These are phyloP conservation scores for Acestrorhynchus altus DNA, from an alignment of 2,797 vertebrate genomes.

Conservation along the genomic window DNA sequence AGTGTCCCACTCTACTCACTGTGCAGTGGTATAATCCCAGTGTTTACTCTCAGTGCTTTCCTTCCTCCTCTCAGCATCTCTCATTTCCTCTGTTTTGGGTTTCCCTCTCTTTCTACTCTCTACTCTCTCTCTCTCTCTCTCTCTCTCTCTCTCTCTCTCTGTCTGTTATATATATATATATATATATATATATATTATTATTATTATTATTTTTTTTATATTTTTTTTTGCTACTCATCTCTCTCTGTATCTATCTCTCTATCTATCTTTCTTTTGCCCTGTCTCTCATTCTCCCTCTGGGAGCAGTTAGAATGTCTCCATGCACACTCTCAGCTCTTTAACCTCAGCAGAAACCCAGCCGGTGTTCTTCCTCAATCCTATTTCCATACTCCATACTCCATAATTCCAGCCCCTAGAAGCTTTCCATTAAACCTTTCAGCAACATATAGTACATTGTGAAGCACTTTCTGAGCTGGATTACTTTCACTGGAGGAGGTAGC, in stretches of 20 bases:
- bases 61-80: too few relatives aligned
- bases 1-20: too few relatives aligned
- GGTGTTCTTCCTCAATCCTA: neutral
- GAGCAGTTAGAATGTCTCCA: constrained; percentile 32
- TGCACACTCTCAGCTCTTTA: neutral
- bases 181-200: too few relatives aligned
- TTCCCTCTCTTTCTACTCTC: too few relatives aligned
- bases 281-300: constrained; percentile 8
- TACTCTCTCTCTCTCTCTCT: too few relatives aligned
- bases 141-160: too few relatives aligned
- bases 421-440: neutral
- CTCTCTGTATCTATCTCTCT: neutral
- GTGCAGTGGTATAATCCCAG: too few relatives aligned
- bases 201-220: neutral
- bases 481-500: neutral
- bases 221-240: neutral
- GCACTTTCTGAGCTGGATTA: neutral
- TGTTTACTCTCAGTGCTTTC: too few relatives aligned
- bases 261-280: neutral
- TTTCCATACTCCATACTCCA: too few relatives aligned
- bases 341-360: neutral
- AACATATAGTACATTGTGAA: neutral
- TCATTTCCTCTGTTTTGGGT: too few relatives aligned
- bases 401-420: too few relatives aligned
- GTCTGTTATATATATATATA: too few relatives aligned